These are phyloP conservation scores for Perca fluviatilis DNA, from an alignment of 2,113 vertebrate species.

Conservation along the genomic window DNA sequence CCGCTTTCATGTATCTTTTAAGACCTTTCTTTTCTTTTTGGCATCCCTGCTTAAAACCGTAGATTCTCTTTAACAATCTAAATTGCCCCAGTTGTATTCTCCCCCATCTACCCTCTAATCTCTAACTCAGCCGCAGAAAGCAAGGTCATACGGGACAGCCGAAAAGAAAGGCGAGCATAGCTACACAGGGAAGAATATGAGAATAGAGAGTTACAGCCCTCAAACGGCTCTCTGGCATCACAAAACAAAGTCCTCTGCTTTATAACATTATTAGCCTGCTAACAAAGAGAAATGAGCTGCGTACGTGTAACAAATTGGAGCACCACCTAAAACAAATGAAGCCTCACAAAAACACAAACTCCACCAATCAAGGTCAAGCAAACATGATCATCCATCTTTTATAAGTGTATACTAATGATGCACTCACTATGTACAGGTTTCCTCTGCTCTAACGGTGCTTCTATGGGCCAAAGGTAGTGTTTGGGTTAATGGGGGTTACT, in stretches of 20 bases:
- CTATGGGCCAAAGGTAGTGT: background rate
- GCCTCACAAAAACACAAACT: conserved; percentile 48
- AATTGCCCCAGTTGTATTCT: conserved; percentile 60
- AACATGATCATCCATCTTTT: conserved; percentile 38
- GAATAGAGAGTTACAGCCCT: conserved; percentile 15
- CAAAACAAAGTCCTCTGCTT: conserved; percentile 56
- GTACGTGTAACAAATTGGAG: conserved; percentile 69
- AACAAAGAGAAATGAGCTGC: conserved; percentile 74
- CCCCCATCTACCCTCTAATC: conserved; percentile 54
- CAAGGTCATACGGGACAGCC: conserved; percentile 56
- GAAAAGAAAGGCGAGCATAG: background rate
- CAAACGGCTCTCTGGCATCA: conserved; percentile 1
- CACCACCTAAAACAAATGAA: conserved; percentile 62
- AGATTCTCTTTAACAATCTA: conserved; percentile 65
- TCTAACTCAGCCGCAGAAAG: conserved; percentile 48
- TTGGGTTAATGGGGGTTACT: background rate
- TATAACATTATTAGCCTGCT: conserved; percentile 47
- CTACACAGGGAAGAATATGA: conserved; percentile 11
- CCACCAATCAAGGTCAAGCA: conserved; percentile 29
- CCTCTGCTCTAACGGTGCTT: background rate
- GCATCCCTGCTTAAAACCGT: conserved; percentile 44
- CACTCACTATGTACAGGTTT: conserved; percentile 9
- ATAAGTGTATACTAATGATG: conserved; percentile 4
- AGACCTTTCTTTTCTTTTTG: conserved; percentile 53
- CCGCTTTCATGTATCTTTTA: conserved; percentile 70